A percentile compares a stretch with the other conserved stretches of the same genome.
Evolutionary conservation across 2,888 invertebrate genomes (phyloP).

Genomic region (Odontothrips loti): DNA sequence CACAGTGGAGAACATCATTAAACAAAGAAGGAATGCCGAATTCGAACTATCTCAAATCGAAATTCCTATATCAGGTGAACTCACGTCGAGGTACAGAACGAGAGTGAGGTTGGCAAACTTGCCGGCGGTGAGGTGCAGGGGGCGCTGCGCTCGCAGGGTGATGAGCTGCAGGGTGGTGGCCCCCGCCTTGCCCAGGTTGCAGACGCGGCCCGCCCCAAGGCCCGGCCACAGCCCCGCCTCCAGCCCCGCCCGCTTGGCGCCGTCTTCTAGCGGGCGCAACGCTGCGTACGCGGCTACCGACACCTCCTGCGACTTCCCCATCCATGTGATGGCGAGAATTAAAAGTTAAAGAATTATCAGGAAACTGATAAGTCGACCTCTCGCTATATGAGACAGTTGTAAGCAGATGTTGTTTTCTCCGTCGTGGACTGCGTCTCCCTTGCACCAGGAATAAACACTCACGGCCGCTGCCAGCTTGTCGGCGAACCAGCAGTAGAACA

Average conservation of each 20-base stretch:
- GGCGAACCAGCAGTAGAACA: slow-evolving; percentile 12
- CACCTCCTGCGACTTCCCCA: not conserved
- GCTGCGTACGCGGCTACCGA: not conserved
- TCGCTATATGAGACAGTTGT: not conserved
- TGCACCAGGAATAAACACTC: too few relatives aligned
- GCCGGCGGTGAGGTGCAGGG: slow-evolving; percentile 15
- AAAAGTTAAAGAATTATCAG: too few relatives aligned
- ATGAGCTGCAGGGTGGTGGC: not conserved
- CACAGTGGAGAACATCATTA: too few relatives aligned
- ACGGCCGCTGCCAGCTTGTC: not conserved
- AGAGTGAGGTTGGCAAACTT: not conserved
- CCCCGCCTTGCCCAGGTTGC: slow-evolving; percentile 1
- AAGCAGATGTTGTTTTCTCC: not conserved
- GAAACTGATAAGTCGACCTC: not conserved
- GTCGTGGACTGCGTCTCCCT: not conserved
- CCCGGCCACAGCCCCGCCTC: not conserved
- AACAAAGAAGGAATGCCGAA: too few relatives aligned
- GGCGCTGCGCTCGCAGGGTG: not conserved
- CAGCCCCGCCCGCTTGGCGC: not conserved
- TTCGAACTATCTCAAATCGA: too few relatives aligned
- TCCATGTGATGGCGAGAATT: too few relatives aligned
- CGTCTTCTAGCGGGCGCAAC: not conserved
- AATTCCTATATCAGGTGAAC: not conserved
- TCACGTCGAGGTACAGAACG: not conserved
- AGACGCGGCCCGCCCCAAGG: not conserved